A percentile compares a stretch with the other conserved stretches of the same genome.
Evolutionary conservation across 2,888 invertebrate genomes (phyloP).

Genomic region (Drosophila yooni): DNA sequence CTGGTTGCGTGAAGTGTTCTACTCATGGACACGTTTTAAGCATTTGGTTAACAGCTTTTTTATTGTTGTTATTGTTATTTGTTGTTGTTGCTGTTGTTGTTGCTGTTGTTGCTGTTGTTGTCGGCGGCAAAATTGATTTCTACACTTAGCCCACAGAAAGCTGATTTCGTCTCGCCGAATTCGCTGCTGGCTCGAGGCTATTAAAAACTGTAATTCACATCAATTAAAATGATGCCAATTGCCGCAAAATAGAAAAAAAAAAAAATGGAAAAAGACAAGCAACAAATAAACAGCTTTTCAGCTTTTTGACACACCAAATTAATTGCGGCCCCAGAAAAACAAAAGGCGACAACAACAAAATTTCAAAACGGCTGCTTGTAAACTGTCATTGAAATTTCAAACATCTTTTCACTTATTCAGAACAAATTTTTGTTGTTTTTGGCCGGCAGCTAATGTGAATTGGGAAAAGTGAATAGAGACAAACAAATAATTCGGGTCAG

Average conservation of each 20-base stretch:
- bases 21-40: conserved; percentile 66
- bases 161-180: conserved; percentile 36
- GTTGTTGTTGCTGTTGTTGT: conserved; percentile 13
- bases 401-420: conserved; percentile 21
- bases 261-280: background rate
- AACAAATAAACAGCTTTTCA: conserved; percentile 36
- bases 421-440: background rate
- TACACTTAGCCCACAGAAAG: conserved; percentile 54
- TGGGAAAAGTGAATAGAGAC: conserved; percentile 17
- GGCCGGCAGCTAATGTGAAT: background rate
- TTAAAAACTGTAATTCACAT: conserved; percentile 45
- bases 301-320: conserved; percentile 45
- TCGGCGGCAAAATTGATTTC: conserved; percentile 48
- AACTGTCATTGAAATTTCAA: conserved; percentile 39
- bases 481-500: conserved; percentile 54
- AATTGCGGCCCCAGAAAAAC: conserved; percentile 38
- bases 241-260: conserved; percentile 16
- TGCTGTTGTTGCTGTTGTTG: conserved; percentile 2
- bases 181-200: conserved; percentile 25
- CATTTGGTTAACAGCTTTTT: conserved; percentile 59
- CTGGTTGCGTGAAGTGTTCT: conserved; percentile 49
- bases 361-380: conserved; percentile 20
- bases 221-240: conserved; percentile 63
- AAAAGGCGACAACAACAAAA: conserved; percentile 19
- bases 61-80: conserved; percentile 10